Conservation (phyloP, 1,140 invertebrate species). For the Orchesella cincta region DNA sequence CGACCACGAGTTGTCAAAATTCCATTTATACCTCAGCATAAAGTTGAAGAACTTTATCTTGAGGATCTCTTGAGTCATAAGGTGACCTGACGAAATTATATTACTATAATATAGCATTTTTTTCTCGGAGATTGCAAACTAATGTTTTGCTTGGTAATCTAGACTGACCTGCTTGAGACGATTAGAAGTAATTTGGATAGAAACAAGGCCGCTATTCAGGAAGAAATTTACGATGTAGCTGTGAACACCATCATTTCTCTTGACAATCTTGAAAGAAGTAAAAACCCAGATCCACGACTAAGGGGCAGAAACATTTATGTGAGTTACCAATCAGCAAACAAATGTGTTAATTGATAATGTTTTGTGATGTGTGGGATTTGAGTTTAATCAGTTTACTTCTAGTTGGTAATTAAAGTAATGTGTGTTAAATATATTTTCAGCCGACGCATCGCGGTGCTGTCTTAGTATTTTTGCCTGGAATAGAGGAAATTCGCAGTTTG, state of each 20-base stretch:
- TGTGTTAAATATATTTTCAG: conserved; percentile 1
- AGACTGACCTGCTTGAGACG: conserved; percentile 33
- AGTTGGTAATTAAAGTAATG: neutral
- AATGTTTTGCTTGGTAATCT: neutral
- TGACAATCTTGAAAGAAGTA: conserved; percentile 26
- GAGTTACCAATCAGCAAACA: neutral
- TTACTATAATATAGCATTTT: neutral
- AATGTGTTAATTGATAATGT: neutral
- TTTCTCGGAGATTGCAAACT: neutral
- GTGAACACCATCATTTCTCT: conserved; percentile 30
- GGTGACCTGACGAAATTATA: neutral
- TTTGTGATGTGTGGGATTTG: too few relatives aligned
- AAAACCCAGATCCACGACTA: conserved; percentile 24
- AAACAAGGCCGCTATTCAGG: conserved; percentile 30
- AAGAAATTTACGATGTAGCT: conserved; percentile 37
- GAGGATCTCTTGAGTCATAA: conserved; percentile 16
- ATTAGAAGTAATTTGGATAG: conserved; percentile 16
- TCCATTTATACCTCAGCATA: conserved; percentile 12
- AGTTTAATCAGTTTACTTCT: too few relatives aligned
- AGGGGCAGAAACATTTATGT: neutral
- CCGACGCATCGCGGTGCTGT: conserved; percentile 63
- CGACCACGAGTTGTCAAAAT: conserved; percentile 65
- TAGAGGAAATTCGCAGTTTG: conserved; percentile 75
- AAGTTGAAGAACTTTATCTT: conserved; percentile 43
- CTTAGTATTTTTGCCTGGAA: conserved; percentile 84